A percentile compares a stretch with the other conserved stretches of the same genome.
Evolutionary conservation across 2,113 vertebrate genomes (phyloP).

Genomic region (human (Homo sapiens)): GRCh38 chr18:48372501-48373000

Average conservation of each 20-base stretch:
- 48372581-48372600: neutral
- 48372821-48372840: neutral
- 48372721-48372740: neutral
- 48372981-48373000: neutral
- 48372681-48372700: neutral
- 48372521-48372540: neutral
- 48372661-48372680: neutral
- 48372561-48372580: neutral
- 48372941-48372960: neutral
- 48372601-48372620: slow-evolving; percentile 3
- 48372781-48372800: neutral
- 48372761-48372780: neutral
- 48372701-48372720: neutral
- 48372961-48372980: neutral
- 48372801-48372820: neutral
- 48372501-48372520: neutral
- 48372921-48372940: neutral
- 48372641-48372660: neutral
- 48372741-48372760: neutral
- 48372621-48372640: neutral
- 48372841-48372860: neutral
- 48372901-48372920: neutral
- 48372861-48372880: neutral
- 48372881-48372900: neutral
- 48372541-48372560: neutral